Percentiles rank a stretch among this genome's conserved stretches.
These are phyloP conservation scores for Centropus unirufus DNA, from an alignment of 2,113 vertebrate species.

Conservation along the genomic window DNA sequence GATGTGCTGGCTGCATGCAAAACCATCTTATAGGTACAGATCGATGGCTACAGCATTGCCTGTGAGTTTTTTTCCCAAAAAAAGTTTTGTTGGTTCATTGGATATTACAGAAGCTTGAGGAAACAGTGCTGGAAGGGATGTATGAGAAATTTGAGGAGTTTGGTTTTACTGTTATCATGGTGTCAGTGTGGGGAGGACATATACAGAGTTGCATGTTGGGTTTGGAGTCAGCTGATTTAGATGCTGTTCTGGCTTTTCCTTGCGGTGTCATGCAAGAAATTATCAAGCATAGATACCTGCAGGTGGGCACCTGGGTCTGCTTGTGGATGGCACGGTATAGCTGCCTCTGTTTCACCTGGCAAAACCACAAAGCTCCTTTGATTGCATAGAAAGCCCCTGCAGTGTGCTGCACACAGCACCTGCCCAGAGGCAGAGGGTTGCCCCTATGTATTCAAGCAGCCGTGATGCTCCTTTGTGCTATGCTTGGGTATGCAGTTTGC, in stretches of 20 bases:
- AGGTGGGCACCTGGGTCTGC: not conserved
- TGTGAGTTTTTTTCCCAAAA: not conserved
- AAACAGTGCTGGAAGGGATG: not conserved
- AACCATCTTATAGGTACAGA: fast-evolving
- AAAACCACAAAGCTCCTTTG: not conserved
- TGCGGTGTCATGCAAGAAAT: not conserved
- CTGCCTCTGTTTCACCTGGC: not conserved
- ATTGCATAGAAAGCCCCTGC: not conserved
- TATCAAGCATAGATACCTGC: not conserved
- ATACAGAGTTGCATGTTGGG: not conserved
- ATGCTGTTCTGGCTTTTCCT: not conserved
- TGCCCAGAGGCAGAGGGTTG: not conserved
- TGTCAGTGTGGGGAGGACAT: not conserved
- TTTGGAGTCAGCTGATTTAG: not conserved
- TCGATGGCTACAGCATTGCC: not conserved
- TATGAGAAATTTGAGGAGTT: not conserved
- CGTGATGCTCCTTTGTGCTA: fast-evolving
- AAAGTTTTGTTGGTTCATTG: not conserved
- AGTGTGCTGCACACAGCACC: not conserved
- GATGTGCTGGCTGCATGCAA: not conserved
- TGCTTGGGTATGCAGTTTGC: not conserved
- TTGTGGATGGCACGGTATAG: not conserved
- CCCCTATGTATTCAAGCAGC: fast-evolving
- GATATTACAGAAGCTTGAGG: not conserved
- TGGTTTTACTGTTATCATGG: not conserved